Evolutionary conservation across 2,113 vertebrate species (phyloP).

Genomic region (Halcyon senegalensis): DNA sequence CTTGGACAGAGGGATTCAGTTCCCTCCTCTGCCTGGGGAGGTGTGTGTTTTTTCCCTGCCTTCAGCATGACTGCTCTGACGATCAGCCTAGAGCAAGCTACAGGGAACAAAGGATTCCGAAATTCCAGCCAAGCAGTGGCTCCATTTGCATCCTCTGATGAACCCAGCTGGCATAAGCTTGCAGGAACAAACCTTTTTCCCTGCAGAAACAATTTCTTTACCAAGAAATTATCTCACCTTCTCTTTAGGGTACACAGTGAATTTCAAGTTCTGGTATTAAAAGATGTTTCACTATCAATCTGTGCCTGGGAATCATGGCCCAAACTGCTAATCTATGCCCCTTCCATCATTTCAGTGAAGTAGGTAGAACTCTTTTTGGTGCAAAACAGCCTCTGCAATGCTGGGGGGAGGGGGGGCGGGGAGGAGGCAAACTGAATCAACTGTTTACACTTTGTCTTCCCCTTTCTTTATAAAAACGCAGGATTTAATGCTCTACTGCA

Average conservation of each 20-base stretch:
- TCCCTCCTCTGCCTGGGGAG: neutral
- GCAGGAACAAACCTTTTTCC: neutral
- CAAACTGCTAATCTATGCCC: neutral
- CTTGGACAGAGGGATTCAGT: neutral
- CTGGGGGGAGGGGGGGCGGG: accelerated
- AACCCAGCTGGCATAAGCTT: neutral
- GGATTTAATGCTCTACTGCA: neutral
- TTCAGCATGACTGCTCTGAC: neutral
- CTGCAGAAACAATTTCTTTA: neutral
- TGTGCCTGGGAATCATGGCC: neutral
- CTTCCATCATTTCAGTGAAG: neutral
- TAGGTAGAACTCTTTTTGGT: neutral
- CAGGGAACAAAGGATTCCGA: neutral
- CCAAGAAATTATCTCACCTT: neutral
- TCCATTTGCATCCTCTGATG: neutral
- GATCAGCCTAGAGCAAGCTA: neutral
- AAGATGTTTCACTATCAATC: neutral
- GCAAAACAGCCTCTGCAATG: neutral
- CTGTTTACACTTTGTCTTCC: neutral
- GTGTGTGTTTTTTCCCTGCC: neutral
- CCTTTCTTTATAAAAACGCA: neutral
- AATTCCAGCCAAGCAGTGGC: neutral
- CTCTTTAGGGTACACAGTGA: neutral
- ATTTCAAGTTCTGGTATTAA: neutral
- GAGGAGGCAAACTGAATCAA: neutral